Evolutionary conservation across 1,140 invertebrate genomes (phyloP).

Genomic region (Triops cancriformis): DNA sequence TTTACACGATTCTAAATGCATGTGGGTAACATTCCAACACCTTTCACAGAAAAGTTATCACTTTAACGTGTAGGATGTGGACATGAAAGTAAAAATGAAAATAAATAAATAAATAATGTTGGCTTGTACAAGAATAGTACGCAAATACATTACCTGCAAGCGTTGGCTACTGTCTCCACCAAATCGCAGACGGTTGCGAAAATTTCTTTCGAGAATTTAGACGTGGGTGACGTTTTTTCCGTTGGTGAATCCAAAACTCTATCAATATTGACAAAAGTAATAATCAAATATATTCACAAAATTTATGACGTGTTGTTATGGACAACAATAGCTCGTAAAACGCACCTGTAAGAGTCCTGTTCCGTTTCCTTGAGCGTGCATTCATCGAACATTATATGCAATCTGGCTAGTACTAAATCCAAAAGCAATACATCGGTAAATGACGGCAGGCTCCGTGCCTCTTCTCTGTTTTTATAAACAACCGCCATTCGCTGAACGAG

Average conservation of each 20-base stretch:
- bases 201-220: conserved; percentile 26
- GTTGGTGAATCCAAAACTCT: conserved; percentile 24
- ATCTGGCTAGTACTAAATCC: conserved; percentile 24
- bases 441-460: conserved; percentile 30
- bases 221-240: conserved; percentile 21
- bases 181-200: conserved; percentile 25
- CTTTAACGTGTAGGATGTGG: too few relatives aligned
- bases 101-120: too few relatives aligned
- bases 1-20: neutral
- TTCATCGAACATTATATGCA: conserved; percentile 23
- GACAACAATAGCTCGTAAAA: too few relatives aligned
- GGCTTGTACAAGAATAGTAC: too few relatives aligned
- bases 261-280: neutral
- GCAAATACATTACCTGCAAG: neutral
- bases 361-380: conserved; percentile 19
- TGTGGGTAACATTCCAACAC: neutral
- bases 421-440: conserved; percentile 23
- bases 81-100: too few relatives aligned
- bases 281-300: neutral
- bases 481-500: conserved; percentile 23
- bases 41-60: too few relatives aligned
- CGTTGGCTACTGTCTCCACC: conserved; percentile 22
- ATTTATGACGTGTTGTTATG: too few relatives aligned
- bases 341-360: conserved; percentile 18
- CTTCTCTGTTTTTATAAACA: conserved; percentile 21